Evolutionary conservation across 2,797 vertebrate species (phyloP).

Genomic region (Molossus molossus): DNA sequence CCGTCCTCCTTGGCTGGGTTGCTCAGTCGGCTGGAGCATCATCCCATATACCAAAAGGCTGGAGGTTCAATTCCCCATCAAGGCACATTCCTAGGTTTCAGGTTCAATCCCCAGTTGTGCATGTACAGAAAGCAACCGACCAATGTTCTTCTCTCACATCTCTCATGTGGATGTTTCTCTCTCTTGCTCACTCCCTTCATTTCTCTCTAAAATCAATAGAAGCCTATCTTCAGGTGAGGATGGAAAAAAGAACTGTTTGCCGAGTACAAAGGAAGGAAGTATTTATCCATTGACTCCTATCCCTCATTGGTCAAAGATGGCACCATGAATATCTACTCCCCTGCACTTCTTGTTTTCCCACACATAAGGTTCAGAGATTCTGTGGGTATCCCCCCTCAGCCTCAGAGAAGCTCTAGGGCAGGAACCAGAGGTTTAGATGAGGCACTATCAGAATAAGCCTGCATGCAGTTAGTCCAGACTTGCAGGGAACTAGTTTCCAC

Average conservation of each 20-base stretch:
- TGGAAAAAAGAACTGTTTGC: background rate
- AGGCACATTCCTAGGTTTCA: background rate
- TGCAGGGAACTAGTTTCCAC: background rate
- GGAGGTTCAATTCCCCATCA: background rate
- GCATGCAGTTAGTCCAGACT: background rate
- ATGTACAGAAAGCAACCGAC: background rate
- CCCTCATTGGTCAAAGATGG: background rate
- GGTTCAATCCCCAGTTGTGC: background rate
- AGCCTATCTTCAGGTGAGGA: background rate
- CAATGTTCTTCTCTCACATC: background rate
- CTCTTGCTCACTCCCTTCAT: too few relatives aligned
- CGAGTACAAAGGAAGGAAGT: background rate
- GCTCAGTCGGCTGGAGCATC: background rate
- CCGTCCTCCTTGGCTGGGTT: background rate
- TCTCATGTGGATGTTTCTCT: background rate
- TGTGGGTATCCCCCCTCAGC: background rate
- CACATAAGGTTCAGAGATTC: background rate
- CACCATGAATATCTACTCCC: background rate
- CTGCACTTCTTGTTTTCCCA: constrained; percentile 32
- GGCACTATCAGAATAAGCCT: background rate
- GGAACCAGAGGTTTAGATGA: background rate
- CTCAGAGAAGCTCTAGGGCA: background rate
- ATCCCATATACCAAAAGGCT: background rate
- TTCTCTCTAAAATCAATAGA: background rate
- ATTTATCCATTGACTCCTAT: background rate